Evolutionary conservation across 2,888 invertebrate genomes (phyloP).

Genomic region (Empis stercorea): DNA sequence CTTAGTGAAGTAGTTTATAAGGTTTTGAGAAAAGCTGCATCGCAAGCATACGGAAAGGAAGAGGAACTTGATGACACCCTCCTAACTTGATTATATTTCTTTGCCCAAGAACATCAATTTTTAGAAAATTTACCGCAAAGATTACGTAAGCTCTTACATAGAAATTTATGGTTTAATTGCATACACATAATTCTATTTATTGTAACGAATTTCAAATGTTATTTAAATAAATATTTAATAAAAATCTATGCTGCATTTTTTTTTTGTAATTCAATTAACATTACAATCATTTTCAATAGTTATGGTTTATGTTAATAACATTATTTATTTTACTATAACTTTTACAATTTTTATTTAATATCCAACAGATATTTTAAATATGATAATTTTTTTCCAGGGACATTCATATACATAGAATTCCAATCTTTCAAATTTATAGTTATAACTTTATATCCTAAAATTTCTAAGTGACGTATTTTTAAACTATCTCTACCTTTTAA

Average conservation of each 20-base stretch:
- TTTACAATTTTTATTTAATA: not conserved
- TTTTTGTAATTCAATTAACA: too few relatives aligned
- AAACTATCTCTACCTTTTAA: slow-evolving; percentile 41
- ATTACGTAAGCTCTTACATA: too few relatives aligned
- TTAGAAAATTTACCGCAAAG: too few relatives aligned
- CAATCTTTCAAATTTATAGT: slow-evolving; percentile 41
- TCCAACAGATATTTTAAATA: slow-evolving; percentile 33
- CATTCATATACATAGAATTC: slow-evolving; percentile 42
- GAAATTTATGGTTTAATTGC: too few relatives aligned
- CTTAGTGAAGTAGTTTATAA: slow-evolving; percentile 80
- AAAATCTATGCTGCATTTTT: too few relatives aligned
- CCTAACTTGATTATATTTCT: slow-evolving; percentile 50
- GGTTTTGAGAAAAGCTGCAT: slow-evolving; percentile 61
- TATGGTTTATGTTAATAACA: too few relatives aligned
- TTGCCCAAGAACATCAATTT: too few relatives aligned
- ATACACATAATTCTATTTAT: too few relatives aligned
- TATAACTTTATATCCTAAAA: slow-evolving; percentile 47
- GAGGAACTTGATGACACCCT: slow-evolving; percentile 89
- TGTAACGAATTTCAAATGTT: too few relatives aligned
- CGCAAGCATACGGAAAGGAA: slow-evolving; percentile 70
- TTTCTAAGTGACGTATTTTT: slow-evolving; percentile 46
- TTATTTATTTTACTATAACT: too few relatives aligned
- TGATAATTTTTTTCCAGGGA: slow-evolving; percentile 36
- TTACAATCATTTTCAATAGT: too few relatives aligned
- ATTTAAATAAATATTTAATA: too few relatives aligned